Percentiles rank a stretch among this genome's conserved stretches.
Conservation (phyloP, 37 sponge, comb jelly and placozoan species). For the Halichondria panicea region DNA sequence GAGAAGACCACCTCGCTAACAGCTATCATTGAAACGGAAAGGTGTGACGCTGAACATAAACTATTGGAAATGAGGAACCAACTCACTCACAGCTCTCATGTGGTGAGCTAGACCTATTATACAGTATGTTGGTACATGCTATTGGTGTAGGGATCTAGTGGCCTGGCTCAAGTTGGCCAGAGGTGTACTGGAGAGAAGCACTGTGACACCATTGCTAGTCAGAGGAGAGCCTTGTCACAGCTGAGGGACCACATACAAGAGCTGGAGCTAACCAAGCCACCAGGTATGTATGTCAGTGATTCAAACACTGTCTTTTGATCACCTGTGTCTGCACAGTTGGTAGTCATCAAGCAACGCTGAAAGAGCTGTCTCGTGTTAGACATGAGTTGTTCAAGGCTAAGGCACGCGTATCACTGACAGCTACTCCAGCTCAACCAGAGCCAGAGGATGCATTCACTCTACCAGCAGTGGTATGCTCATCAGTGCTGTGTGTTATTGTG, state of each 20-base stretch:
- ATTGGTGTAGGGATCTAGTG: background rate
- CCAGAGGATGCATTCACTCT: background rate
- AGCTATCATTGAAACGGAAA: background rate
- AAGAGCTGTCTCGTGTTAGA: conserved; percentile 31
- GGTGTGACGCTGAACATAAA: background rate
- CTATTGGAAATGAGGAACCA: background rate
- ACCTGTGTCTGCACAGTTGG: conserved; percentile 15
- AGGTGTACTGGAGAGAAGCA: conserved; percentile 52
- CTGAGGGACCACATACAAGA: conserved; percentile 31
- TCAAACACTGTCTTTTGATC: no score
- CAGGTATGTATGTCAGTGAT: conserved; percentile 5
- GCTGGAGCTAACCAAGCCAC: conserved; percentile 27
- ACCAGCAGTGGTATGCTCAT: no score
- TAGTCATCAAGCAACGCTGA: conserved; percentile 54
- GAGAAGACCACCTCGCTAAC: background rate
- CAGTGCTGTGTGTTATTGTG: no score
- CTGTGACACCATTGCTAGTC: conserved; percentile 10
- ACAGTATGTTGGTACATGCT: background rate
- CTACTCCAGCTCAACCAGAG: background rate
- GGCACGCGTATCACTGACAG: background rate
- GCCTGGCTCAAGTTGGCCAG: conserved; percentile 19
- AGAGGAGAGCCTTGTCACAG: conserved; percentile 17
- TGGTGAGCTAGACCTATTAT: background rate
- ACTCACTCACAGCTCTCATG: background rate
- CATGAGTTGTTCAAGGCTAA: conserved; percentile 28